phyloP scores from a whole-genome alignment of 2,888 invertebrate species.

The Holacanthella duospinosa region DNA sequence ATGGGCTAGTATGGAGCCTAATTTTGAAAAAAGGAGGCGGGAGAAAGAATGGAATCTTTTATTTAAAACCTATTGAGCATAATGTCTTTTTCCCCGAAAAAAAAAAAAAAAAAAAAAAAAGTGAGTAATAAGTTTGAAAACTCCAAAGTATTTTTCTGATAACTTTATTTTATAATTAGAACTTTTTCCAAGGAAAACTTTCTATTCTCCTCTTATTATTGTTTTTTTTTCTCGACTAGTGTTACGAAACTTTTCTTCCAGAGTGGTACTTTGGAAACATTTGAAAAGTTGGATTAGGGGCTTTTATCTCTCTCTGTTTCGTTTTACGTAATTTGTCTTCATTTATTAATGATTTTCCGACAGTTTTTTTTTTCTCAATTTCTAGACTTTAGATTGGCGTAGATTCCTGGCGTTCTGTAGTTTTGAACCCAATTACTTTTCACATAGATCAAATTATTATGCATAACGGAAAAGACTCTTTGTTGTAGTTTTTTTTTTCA shows the following conservation, averaged over 20 bases:
- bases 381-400: too few species aligned
- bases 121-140: too few species aligned
- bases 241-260: not conserved
- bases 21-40: constrained; percentile 10
- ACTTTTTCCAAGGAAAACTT: not conserved
- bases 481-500: too few species aligned
- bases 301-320: not conserved
- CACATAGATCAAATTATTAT: too few species aligned
- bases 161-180: constrained; percentile 15
- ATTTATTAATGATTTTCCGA: not conserved
- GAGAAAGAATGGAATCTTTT: constrained; percentile 7
- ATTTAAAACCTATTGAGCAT: not conserved
- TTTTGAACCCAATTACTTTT: too few species aligned
- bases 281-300: not conserved
- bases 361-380: too few species aligned
- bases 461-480: too few species aligned
- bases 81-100: not conserved
- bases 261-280: not conserved
- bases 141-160: constrained; percentile 11
- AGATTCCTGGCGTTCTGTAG: too few species aligned
- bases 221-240: constrained; percentile 1
- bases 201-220: constrained; percentile 1
- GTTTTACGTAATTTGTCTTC: not conserved
- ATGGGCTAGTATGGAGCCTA: constrained; percentile 16
- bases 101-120: too few species aligned